Percentiles rank a stretch among this genome's conserved stretches.
Conservation (phyloP, 1,140 invertebrate genomes). For the Diachasma alloeum region DNA sequence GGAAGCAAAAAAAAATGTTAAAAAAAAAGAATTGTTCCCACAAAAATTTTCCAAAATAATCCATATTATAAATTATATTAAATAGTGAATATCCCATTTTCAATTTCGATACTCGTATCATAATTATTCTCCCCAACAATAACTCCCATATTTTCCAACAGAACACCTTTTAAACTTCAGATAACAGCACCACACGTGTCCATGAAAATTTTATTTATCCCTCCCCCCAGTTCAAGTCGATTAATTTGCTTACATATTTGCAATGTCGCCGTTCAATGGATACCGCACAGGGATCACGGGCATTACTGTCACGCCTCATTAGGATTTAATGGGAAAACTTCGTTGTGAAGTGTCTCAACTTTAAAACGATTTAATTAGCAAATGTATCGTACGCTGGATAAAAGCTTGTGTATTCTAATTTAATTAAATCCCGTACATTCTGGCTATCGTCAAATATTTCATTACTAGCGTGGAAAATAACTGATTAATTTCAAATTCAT, state of each 20-base stretch:
- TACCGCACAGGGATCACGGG: not conserved
- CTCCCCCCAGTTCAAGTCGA: not conserved
- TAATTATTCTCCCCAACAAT: no score
- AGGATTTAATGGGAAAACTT: not conserved
- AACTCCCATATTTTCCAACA: no score
- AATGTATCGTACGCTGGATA: constrained; percentile 23
- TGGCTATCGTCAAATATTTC: not conserved
- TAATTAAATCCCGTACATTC: not conserved
- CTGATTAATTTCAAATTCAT: constrained; percentile 38
- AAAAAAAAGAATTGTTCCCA: no score
- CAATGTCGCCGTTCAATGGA: not conserved
- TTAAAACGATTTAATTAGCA: constrained; percentile 47
- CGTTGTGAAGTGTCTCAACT: constrained; percentile 5
- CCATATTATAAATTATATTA: no score
- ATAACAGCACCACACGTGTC: not conserved
- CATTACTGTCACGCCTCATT: constrained; percentile 24
- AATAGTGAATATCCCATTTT: no score
- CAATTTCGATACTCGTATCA: no score
- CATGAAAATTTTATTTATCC: not conserved
- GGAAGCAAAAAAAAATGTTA: no score
- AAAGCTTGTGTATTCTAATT: not conserved
- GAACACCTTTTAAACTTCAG: no score
- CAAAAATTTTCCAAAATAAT: no score
- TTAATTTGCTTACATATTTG: constrained; percentile 20
- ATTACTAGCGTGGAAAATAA: constrained; percentile 15